Conservation (phyloP, 2,888 invertebrate genomes). For the Hemaris fuciformis region DNA sequence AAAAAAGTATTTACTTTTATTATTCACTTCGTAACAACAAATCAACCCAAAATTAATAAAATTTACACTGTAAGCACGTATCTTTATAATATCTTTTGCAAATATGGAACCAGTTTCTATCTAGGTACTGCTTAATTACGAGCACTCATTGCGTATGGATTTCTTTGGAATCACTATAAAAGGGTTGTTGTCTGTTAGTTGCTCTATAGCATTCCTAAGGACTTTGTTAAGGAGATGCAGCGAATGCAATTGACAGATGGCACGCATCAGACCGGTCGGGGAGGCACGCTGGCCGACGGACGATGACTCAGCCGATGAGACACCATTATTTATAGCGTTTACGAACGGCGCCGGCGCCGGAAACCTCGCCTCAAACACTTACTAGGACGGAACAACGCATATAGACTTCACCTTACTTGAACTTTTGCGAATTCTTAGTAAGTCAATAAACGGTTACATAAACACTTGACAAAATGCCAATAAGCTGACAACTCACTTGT, state of each 20-base stretch:
- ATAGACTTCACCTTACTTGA: slow-evolving; percentile 23
- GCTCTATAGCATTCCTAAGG: not conserved
- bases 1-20: not conserved
- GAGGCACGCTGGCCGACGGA: slow-evolving; percentile 47
- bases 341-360: slow-evolving; percentile 72
- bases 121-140: not conserved
- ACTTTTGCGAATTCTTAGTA: not conserved
- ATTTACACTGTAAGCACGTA: not conserved
- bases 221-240: not conserved
- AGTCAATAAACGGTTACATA: not conserved
- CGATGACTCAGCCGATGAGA: slow-evolving; percentile 77
- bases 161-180: not conserved
- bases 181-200: not conserved
- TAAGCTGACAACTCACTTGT: not conserved
- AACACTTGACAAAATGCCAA: slow-evolving; percentile 8
- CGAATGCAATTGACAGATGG: slow-evolving; percentile 56
- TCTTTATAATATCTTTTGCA: not conserved
- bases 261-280: slow-evolving; percentile 60
- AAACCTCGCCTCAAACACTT: slow-evolving; percentile 62
- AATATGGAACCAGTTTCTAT: not conserved
- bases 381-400: slow-evolving; percentile 61
- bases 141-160: not conserved
- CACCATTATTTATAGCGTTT: slow-evolving; percentile 77
- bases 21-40: not conserved
- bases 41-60: not conserved